Base-by-base conservation (phyloP, 2,113 vertebrate species). In the Apteryx mantelli region DNA sequence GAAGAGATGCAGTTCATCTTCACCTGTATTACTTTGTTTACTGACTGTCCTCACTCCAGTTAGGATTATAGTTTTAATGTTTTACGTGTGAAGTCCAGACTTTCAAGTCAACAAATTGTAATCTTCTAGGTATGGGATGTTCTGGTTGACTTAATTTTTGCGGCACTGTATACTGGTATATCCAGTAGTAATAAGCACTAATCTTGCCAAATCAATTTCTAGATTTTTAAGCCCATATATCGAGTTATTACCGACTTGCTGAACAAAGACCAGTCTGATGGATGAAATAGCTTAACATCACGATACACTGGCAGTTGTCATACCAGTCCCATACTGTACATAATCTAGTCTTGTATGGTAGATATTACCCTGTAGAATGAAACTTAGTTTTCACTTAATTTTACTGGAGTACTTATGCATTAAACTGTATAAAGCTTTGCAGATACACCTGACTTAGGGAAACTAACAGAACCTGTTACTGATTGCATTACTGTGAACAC, bases 381-480 rank as follows among this genome's bases (percentile, higher is more conserved):
- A 85, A 84, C 81, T 95, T 95, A 74, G 88, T 84, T 96, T 94
- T 92, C 96, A 94, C 85, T 96, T 96, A 96, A 96, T 97, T 94
- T 93, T 92, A 64, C 84, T 81, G 82, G 94, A 95, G 92, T 97
- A 84, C 86, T 95, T 80, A 82, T 0, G 84, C 95, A 96, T 97
- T 96, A 88, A 97, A 96, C 94, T 92, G 82, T 89, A 94, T 74
- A 92, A 85, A 86, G 82, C 91, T 95, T 92, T 95, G 89, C 85
- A 93, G 84, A 94, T 79, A 82, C 86, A 86, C 48, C 52, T 84
- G 79, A 64, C 71, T 93, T 88, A 28, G 0, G 4, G 86, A 86
- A 95, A 64, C 75, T 90, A 93, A 82, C 58, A n/a, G 75, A 93
- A 74, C 89, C 73, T 60, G 86, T 74, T 96, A 70, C 86, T 81